phyloP scores from a whole-genome alignment of 1,140 invertebrate genomes.

The Glossosoma conforme region DNA sequence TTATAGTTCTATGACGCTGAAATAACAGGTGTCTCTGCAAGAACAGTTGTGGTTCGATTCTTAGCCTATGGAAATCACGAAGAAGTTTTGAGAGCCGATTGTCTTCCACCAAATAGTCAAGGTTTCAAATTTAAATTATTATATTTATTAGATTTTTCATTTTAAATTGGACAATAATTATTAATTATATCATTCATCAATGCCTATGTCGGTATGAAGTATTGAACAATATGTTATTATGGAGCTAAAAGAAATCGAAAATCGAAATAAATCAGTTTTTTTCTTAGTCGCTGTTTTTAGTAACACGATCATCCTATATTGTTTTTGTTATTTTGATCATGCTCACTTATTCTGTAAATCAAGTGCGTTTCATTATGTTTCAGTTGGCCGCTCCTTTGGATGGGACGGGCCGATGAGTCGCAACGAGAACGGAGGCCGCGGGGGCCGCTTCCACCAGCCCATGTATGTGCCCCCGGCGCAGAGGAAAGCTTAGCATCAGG shows the following conservation, averaged over 20 bases:
- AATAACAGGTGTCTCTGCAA: slow-evolving; percentile 70
- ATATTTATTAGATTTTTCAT: too few relatives aligned
- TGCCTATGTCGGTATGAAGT: too few relatives aligned
- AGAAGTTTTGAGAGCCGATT: slow-evolving; percentile 76
- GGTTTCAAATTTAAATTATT: neutral
- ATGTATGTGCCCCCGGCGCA: slow-evolving; percentile 44
- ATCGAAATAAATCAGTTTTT: neutral
- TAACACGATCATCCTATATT: neutral
- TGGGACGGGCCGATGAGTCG: slow-evolving; percentile 19
- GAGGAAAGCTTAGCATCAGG: slow-evolving; percentile 33
- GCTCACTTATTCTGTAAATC: neutral
- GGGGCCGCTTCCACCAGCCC: slow-evolving; percentile 36
- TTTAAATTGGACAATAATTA: too few relatives aligned
- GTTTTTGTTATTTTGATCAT: neutral
- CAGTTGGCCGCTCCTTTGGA: slow-evolving; percentile 15
- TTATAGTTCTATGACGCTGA: slow-evolving; percentile 81
- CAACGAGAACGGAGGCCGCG: slow-evolving; percentile 17
- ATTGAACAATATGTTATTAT: neutral
- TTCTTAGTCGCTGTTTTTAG: neutral
- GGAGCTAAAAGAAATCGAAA: neutral
- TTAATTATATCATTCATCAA: too few relatives aligned
- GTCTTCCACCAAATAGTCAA: slow-evolving; percentile 58
- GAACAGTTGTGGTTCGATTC: slow-evolving; percentile 79
- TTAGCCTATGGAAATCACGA: slow-evolving; percentile 85
- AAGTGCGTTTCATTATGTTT: neutral